Base-by-base conservation (phyloP, 2,888 invertebrate species). In the Platycheirus rosarum region DNA sequence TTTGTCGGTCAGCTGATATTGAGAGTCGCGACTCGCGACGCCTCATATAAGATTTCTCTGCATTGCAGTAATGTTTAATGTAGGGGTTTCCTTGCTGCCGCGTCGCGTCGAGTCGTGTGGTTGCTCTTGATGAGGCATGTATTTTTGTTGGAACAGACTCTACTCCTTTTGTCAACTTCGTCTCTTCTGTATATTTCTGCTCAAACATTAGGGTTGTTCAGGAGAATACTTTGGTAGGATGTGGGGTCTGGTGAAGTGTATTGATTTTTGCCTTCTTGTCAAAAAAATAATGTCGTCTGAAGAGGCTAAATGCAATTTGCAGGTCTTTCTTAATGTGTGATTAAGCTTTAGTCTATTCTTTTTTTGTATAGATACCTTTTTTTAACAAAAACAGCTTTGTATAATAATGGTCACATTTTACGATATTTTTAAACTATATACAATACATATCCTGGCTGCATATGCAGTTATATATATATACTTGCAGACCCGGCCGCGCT, bases 21-120 rank as follows among this genome's bases (percentile, higher is more conserved):
- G n/a, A n/a, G n/a, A 70, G 60, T 29, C 40, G 53, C 44, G 63
- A 51, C 51, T 32, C 29, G 8, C 29, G 32, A n/a, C n/a, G n/a
- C n/a, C 29, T 13, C 73, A n/a, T n/a, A 53, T n/a, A 8, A 55
- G 26, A 20, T 14, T 42, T 57, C 26, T 20, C 75, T 60, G 79
- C 79, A 80, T 20, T 80, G 79, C 79, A 46, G 79, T 80, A 49
- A 40, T n/a, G n/a, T n/a, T 65, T n/a, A n/a, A n/a, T n/a, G n/a
- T 51, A 14, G 11, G 48, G 23, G 26, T 49, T 44, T 42, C 49
- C 57, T 48, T 44, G 20, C 2, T 6, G 26, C 2, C 40, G n/a
- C n/a, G 16, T 46, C 1, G 37, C n/a, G n/a, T n/a, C n/a, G n/a
- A n/a, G n/a, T 26, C 29, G 53, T 44, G 32, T n/a, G n/a, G 6